phyloP scores from a whole-genome alignment of 2,888 invertebrate genomes.

The Poecilus cupreus region DNA sequence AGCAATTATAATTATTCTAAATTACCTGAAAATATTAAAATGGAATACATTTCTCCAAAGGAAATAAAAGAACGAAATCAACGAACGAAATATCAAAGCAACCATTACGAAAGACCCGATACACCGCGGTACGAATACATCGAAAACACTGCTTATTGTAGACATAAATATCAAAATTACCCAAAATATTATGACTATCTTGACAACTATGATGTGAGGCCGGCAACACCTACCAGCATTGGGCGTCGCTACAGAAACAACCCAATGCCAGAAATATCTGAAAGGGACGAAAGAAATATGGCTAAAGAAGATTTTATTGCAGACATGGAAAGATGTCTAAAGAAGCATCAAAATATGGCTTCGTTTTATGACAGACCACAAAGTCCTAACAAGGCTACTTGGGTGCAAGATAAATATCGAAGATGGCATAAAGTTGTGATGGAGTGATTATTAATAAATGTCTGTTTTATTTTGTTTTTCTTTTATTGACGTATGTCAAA shows the following conservation, averaged over 20 bases:
- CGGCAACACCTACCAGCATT: too few species aligned
- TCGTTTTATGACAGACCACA: not conserved
- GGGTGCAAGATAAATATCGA: slow-evolving; percentile 50
- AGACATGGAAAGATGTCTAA: slow-evolving; percentile 42
- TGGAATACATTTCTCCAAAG: not conserved
- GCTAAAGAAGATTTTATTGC: slow-evolving; percentile 8
- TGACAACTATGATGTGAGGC: too few species aligned
- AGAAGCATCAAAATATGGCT: slow-evolving; percentile 8
- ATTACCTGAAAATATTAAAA: not conserved
- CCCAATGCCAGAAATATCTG: not conserved
- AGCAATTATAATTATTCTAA: slow-evolving; percentile 10
- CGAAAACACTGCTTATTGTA: not conserved
- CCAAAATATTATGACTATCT: too few species aligned
- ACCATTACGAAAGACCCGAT: not conserved
- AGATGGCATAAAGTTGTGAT: slow-evolving; percentile 54
- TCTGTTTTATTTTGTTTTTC: too few species aligned
- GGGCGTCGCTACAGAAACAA: not conserved
- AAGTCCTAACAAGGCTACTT: slow-evolving; percentile 29
- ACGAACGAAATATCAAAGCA: not conserved
- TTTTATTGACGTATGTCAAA: not conserved
- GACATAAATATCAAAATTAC: not conserved
- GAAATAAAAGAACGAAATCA: slow-evolving; percentile 13
- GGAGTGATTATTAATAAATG: not conserved
- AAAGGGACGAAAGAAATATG: not conserved
- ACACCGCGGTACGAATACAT: not conserved